phyloP scores from a whole-genome alignment of 2,113 vertebrate species.

The Neogobius melanostomus region DNA sequence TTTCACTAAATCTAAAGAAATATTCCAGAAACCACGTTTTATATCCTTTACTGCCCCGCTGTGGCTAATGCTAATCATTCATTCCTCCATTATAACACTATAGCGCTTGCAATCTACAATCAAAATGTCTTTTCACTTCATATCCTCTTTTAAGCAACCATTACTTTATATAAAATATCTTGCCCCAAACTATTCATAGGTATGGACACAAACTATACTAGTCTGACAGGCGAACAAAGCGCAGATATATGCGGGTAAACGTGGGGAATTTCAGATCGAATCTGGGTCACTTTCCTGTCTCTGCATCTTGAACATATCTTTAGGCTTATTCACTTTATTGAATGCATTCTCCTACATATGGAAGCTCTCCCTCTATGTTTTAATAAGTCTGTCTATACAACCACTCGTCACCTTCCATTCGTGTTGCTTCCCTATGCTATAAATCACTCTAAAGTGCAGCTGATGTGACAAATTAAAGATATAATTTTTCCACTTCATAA shows the following conservation, averaged over 20 bases:
- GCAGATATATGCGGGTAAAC: neutral
- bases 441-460: conserved; percentile 23
- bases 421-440: conserved; percentile 9
- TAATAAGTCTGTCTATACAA: neutral
- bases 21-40: too few species aligned
- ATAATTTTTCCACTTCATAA: conserved; percentile 1
- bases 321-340: conserved; percentile 1
- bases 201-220: neutral
- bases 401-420: conserved; percentile 8
- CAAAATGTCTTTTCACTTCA: too few species aligned
- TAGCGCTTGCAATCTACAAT: too few species aligned
- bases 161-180: too few species aligned
- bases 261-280: conserved; percentile 12
- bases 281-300: conserved; percentile 32
- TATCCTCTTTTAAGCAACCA: too few species aligned
- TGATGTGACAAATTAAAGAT: conserved; percentile 7
- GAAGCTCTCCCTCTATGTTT: conserved; percentile 9
- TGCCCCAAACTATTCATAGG: too few species aligned
- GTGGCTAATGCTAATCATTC: too few species aligned
- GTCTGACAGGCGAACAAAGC: neutral
- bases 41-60: too few species aligned
- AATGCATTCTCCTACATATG: conserved; percentile 11
- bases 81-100: too few species aligned
- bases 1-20: too few species aligned
- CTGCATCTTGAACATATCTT: conserved; percentile 10